Percentiles rank a stretch among this genome's conserved stretches.
Conservation (phyloP, 1,140 invertebrate species). For the Pseudomyrmex cubaensis region DNA sequence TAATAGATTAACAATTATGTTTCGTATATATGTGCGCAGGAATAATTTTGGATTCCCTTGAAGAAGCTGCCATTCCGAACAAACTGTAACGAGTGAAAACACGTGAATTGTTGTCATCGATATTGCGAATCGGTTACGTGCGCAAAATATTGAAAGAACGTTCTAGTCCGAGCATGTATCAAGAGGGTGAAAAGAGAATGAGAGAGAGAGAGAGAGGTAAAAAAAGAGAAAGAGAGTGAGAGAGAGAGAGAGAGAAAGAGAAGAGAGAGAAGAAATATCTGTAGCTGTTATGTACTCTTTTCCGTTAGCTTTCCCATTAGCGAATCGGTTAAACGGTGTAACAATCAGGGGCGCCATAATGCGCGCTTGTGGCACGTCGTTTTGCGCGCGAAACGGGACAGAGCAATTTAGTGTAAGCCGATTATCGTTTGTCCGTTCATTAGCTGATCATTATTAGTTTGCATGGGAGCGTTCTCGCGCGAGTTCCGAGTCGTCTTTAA, state of each 20-base stretch:
- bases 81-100: conserved; percentile 39
- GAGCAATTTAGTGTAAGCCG: conserved; percentile 52
- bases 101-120: conserved; percentile 36
- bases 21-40: not conserved
- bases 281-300: conserved; percentile 49
- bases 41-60: not conserved
- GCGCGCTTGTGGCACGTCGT: conserved; percentile 7
- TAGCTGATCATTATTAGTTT: conserved; percentile 29
- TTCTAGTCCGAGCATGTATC: conserved; percentile 4
- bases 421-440: conserved; percentile 47
- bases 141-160: conserved; percentile 12
- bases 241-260: too few relatives aligned
- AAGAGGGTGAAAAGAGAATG: not conserved
- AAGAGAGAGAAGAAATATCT: conserved; percentile 10
- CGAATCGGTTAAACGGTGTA: conserved; percentile 50
- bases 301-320: conserved; percentile 50
- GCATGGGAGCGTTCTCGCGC: not conserved
- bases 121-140: conserved; percentile 53
- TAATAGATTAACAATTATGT: too few relatives aligned
- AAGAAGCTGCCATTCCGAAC: not conserved
- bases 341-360: conserved; percentile 44
- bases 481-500: not conserved
- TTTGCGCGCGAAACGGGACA: conserved; percentile 22
- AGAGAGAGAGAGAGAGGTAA: too few relatives aligned
- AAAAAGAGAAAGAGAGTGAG: too few relatives aligned